These are phyloP conservation scores for Amphiprion clarkii DNA, from an alignment of 2,797 vertebrate genomes.

Conservation along the genomic window DNA sequence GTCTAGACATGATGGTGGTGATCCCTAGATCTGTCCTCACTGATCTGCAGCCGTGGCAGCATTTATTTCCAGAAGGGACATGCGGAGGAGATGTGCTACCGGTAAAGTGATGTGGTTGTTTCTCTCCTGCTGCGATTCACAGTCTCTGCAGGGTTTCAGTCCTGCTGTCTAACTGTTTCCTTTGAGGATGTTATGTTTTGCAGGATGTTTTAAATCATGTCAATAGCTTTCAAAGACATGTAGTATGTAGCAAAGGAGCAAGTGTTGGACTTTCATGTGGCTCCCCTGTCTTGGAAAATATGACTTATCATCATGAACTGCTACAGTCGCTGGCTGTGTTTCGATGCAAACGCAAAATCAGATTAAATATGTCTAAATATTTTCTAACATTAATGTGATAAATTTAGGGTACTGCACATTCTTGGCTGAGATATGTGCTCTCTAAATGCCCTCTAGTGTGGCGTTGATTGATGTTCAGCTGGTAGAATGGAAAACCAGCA, in stretches of 20 bases:
- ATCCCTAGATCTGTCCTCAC: not conserved
- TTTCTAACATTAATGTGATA: constrained; percentile 8
- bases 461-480: not conserved
- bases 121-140: constrained; percentile 9
- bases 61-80: not conserved
- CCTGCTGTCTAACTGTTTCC: constrained; percentile 13
- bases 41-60: not conserved
- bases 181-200: constrained; percentile 13
- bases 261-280: not conserved
- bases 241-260: not conserved
- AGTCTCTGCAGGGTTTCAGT: constrained; percentile 15
- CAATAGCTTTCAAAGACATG: constrained; percentile 1
- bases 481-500: not conserved
- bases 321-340: not conserved
- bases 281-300: not conserved
- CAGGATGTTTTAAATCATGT: not conserved
- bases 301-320: not conserved
- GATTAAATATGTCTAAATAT: not conserved
- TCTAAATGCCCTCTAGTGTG: not conserved
- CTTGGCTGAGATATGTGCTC: not conserved
- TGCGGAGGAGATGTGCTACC: not conserved
- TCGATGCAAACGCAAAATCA: not conserved
- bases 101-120: not conserved
- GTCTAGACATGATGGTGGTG: constrained; percentile 41
- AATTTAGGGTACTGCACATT: not conserved